Conservation (phyloP, 2,888 invertebrate species). For the Drosophila anomalipes region DNA sequence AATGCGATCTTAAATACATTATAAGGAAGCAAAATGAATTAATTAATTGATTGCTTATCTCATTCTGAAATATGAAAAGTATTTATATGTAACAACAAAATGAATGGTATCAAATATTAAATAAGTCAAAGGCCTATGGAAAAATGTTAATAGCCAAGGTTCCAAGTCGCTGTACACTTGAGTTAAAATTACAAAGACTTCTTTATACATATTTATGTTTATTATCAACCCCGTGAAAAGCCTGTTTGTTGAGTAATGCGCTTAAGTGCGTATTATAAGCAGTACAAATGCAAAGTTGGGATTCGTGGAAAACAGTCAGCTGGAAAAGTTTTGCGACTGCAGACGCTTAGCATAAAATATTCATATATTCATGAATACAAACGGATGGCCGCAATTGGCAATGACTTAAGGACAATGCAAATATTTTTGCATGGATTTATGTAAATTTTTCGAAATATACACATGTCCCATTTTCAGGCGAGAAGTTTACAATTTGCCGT, state of each 20-base stretch:
- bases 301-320: slow-evolving; percentile 2
- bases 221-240: neutral
- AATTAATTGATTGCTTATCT: too few relatives aligned
- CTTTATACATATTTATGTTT: neutral
- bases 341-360: slow-evolving; percentile 38
- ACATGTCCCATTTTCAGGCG: slow-evolving; percentile 37
- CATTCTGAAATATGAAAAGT: neutral
- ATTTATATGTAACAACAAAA: neutral
- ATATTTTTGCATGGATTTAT: slow-evolving; percentile 70
- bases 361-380: slow-evolving; percentile 55
- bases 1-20: too few relatives aligned
- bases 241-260: slow-evolving; percentile 1
- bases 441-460: slow-evolving; percentile 55
- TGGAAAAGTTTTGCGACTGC: slow-evolving; percentile 3
- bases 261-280: slow-evolving; percentile 1
- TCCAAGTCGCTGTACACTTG: neutral
- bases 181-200: neutral
- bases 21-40: too few relatives aligned
- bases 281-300: slow-evolving; percentile 5
- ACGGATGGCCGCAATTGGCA: slow-evolving; percentile 52
- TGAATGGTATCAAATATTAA: neutral
- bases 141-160: neutral
- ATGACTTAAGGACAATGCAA: slow-evolving; percentile 56
- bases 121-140: neutral
- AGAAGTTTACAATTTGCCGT: slow-evolving; percentile 38